Percentiles rank a stretch among this genome's conserved stretches.
phyloP scores from a whole-genome alignment of 2,888 invertebrate species.

The Sphecodes monilicornis region DNA sequence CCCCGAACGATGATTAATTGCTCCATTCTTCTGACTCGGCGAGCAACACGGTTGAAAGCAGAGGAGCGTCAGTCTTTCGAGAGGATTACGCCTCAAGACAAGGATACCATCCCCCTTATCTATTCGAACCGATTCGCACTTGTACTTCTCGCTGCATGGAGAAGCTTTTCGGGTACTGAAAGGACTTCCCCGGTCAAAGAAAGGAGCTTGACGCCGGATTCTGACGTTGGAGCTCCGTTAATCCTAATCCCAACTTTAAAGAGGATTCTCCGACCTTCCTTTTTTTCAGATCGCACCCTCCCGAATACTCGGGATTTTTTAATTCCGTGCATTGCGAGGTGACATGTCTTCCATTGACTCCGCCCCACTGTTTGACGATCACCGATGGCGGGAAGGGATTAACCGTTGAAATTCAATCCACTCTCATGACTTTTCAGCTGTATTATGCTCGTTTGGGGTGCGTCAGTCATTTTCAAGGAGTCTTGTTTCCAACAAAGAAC shows the following conservation, averaged over 20 bases:
- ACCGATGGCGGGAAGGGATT: slow-evolving; percentile 31
- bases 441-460: slow-evolving; percentile 26
- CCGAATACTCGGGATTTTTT: slow-evolving; percentile 44
- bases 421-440: slow-evolving; percentile 38
- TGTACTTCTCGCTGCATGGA: slow-evolving; percentile 17
- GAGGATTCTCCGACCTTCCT: background rate
- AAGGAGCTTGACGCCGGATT: slow-evolving; percentile 28
- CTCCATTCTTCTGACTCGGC: background rate
- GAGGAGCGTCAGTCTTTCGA: slow-evolving; percentile 9
- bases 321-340: slow-evolving; percentile 43
- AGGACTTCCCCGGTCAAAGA: slow-evolving; percentile 6
- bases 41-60: background rate
- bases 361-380: slow-evolving; percentile 38
- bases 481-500: background rate
- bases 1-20: background rate
- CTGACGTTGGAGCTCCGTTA: slow-evolving; percentile 37
- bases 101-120: slow-evolving; percentile 22
- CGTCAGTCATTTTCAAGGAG: slow-evolving; percentile 24
- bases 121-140: slow-evolving; percentile 38
- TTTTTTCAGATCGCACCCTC: slow-evolving; percentile 9
- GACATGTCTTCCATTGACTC: slow-evolving; percentile 32
- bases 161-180: slow-evolving; percentile 29
- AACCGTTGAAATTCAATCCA: slow-evolving; percentile 53
- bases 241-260: slow-evolving; percentile 37
- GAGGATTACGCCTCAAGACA: slow-evolving; percentile 46